Evolutionary conservation across 2,113 vertebrate species (phyloP).

Genomic region (Mesocricetus auratus): DNA sequence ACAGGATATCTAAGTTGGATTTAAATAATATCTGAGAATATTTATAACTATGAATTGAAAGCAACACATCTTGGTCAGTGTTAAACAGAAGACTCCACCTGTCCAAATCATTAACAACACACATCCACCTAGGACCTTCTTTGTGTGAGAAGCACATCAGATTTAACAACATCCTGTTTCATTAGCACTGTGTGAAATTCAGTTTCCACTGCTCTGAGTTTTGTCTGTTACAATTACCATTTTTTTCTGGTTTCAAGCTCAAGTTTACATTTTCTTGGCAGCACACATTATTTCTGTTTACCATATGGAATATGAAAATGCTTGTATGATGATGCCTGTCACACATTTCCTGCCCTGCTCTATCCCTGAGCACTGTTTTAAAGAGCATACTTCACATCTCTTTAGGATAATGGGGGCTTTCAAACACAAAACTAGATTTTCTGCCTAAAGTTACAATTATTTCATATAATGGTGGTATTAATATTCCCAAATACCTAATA

Average conservation of each 20-base stretch:
- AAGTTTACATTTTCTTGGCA: background rate
- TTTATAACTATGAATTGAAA: background rate
- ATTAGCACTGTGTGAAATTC: background rate
- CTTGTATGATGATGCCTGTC: background rate
- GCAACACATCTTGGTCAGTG: background rate
- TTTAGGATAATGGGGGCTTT: background rate
- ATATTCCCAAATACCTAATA: slow-evolving; percentile 12
- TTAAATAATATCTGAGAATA: background rate
- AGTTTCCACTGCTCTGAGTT: background rate
- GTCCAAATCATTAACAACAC: background rate
- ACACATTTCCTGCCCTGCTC: background rate
- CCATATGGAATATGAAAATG: background rate
- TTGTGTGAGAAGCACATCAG: no score
- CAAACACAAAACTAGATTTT: background rate
- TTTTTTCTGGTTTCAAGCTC: background rate
- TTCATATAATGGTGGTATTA: background rate
- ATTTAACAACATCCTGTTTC: background rate
- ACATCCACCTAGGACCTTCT: background rate
- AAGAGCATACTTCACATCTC: background rate
- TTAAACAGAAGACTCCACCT: background rate
- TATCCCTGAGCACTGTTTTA: background rate
- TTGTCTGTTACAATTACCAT: rapidly evolving
- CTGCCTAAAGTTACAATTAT: background rate
- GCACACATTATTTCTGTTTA: background rate
- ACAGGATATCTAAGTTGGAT: background rate